These are phyloP conservation scores for Lepidothrix coronata DNA, from an alignment of 2,113 vertebrate genomes.

Conservation along the genomic window DNA sequence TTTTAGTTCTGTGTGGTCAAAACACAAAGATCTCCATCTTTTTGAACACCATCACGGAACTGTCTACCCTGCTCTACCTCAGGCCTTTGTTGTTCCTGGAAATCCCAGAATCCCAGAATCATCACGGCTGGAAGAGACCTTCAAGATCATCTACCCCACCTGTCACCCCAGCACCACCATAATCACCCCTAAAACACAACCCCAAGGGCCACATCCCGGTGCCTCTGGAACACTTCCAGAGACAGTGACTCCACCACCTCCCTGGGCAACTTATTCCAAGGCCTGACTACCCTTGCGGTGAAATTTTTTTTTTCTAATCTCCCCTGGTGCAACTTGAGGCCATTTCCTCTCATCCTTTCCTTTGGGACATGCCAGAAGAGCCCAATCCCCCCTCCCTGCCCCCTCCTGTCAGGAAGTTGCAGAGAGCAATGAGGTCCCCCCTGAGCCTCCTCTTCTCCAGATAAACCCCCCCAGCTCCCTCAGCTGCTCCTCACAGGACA, in stretches of 20 bases:
- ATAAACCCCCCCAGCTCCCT: not conserved
- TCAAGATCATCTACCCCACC: not conserved
- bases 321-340: not conserved
- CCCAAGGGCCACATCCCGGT: not conserved
- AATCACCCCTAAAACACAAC: not conserved
- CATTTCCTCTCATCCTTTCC: not conserved
- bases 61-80: not conserved
- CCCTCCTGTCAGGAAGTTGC: not conserved
- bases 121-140: not conserved
- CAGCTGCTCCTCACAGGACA: not conserved
- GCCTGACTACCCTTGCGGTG: accelerated
- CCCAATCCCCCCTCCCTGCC: accelerated
- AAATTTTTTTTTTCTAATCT: not conserved
- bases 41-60: not conserved
- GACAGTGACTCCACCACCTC: not conserved
- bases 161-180: not conserved
- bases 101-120: not conserved
- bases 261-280: not conserved
- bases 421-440: not conserved
- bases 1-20: not conserved
- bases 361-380: not conserved
- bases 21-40: not conserved
- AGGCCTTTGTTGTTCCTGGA: not conserved
- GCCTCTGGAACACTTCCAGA: not conserved
- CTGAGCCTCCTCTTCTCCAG: not conserved